These are phyloP conservation scores for Sciurus vulgaris DNA, from an alignment of 2,797 vertebrate genomes.

Conservation along the genomic window DNA sequence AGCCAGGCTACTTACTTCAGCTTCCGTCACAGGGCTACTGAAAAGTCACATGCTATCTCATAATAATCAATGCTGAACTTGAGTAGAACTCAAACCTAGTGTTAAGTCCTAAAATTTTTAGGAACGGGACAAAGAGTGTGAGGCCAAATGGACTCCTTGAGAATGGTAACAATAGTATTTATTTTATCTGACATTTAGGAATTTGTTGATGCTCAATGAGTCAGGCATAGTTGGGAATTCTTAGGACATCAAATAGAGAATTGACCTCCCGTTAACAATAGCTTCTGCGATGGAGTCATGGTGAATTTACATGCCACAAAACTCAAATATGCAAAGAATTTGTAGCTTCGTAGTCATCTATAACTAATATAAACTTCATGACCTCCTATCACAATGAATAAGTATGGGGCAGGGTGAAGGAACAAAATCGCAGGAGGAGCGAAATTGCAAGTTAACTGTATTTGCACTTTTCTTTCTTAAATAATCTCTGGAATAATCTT, in stretches of 20 bases:
- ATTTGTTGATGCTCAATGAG: not conserved
- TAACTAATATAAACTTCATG: not conserved
- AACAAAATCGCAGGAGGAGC: not conserved
- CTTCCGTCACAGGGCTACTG: not conserved
- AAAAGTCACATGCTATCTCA: not conserved
- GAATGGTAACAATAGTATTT: not conserved
- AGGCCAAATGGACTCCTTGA: not conserved
- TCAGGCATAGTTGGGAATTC: not conserved
- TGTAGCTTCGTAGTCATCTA: not conserved
- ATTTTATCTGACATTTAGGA: not conserved
- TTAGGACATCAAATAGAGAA: not conserved
- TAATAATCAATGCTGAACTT: not conserved
- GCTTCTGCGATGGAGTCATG: not conserved
- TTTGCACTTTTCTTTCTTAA: not conserved
- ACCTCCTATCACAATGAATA: not conserved
- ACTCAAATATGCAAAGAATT: not conserved
- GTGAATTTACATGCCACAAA: not conserved
- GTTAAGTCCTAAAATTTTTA: not conserved
- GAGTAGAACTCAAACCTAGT: not conserved
- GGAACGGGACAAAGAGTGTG: not conserved
- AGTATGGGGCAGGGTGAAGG: not conserved
- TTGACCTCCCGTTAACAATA: not conserved
- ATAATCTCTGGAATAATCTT: not conserved
- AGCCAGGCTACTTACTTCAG: not conserved
- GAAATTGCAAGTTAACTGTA: not conserved